Conservation (phyloP, 1,140 invertebrate species). For the Thereuonema tuberculata region DNA sequence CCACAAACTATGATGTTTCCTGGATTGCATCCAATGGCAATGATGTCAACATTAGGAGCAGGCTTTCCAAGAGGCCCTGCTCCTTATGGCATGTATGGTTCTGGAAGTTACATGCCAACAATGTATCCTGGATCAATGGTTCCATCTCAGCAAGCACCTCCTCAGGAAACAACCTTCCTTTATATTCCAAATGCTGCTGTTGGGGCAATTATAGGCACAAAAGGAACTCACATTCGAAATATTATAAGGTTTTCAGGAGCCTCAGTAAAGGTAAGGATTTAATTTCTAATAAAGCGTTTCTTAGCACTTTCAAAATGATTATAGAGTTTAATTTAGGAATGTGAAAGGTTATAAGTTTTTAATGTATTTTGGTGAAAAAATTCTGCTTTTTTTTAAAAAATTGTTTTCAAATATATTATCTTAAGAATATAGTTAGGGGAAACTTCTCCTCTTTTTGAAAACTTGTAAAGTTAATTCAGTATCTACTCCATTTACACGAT, state of each 20-base stretch:
- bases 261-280: constrained; percentile 71
- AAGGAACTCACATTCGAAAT: constrained; percentile 89
- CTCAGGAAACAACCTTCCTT: constrained; percentile 73
- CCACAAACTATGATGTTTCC: constrained; percentile 89
- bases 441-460: too few species aligned
- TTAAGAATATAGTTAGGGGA: too few species aligned
- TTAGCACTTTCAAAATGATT: too few species aligned
- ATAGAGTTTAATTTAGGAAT: too few species aligned
- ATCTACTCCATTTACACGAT: too few species aligned
- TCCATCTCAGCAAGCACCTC: constrained; percentile 27
- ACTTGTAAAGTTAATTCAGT: too few species aligned
- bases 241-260: constrained; percentile 93
- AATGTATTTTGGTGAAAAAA: too few species aligned
- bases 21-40: constrained; percentile 85
- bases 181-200: constrained; percentile 96
- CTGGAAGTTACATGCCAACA: constrained; percentile 16
- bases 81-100: constrained; percentile 30
- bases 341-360: too few species aligned
- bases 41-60: constrained; percentile 80
- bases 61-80: constrained; percentile 43
- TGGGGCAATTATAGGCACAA: constrained; percentile 93
- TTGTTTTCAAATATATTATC: too few species aligned
- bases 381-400: too few species aligned
- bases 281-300: too few species aligned
- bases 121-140: constrained; percentile 10